Base-by-base conservation (phyloP, 2,888 invertebrate genomes). In the Drosophila cracens region DNA sequence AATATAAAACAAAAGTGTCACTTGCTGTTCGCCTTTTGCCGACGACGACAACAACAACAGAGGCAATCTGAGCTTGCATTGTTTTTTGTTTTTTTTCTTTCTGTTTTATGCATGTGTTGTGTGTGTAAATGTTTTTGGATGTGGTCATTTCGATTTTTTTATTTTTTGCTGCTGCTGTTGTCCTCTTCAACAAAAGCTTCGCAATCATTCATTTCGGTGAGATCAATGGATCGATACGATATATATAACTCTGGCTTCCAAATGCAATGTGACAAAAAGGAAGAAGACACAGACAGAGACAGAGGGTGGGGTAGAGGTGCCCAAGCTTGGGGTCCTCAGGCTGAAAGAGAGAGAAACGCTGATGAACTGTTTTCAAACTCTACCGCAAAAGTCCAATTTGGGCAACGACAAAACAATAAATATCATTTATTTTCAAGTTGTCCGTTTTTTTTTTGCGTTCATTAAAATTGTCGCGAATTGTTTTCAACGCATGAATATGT, bases 1-100 rank as follows among this genome's bases (percentile, higher is more conserved):
- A 85, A 89, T 84, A 87, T 89, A 85, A 86, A 90, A 86, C 91
- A 87, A 90, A 89, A 90, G 88, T 86, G 91, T 90, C 91, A 90
- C 88, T 89, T 89, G 83, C 75, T 76, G 69, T 72, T 73, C 67
- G 72, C 59, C 48, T 29, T 56, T 27, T 40, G 57, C 38, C 54
- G 54, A 54, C 25, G 53, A 21, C 51, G 62, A 64, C 66, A 2
- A 46, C 46, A 21, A 46, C 25, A 46, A 62, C 73, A 60, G 58
- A 59, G 36, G 56, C 69, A 48, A 36, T 73, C 65, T 53, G 62
- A 66, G 74, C 53, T 69, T 79, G 87, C 90, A 84, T 86, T 90
- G 90, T 86, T 85, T 75, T 70, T 70, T 40, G 33, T 33, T 33
- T 11, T 46, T 31, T 38, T 68, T 54, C 63, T 68, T 73, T 64